These are phyloP conservation scores for Deilephila elpenor DNA, from an alignment of 2,888 invertebrate species.

Conservation along the genomic window DNA sequence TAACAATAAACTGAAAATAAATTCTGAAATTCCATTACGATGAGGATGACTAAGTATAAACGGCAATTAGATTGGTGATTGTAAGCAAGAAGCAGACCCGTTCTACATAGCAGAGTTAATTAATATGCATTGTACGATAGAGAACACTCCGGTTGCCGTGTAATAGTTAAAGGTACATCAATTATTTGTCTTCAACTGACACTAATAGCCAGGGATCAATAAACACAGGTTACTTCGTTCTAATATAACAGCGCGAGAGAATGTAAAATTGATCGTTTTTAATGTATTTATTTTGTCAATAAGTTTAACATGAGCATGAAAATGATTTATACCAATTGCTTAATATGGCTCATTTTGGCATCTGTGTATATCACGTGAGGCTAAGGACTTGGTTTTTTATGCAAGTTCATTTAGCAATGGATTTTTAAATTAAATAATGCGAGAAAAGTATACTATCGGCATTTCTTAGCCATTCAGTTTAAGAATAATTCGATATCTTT, in stretches of 20 bases:
- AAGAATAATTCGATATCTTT: too few relatives aligned
- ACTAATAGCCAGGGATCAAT: conserved; percentile 39
- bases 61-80: conserved; percentile 18
- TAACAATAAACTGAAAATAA: background rate
- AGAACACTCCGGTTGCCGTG: conserved; percentile 31
- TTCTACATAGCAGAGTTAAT: conserved; percentile 39
- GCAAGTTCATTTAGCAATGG: too few relatives aligned
- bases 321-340: too few relatives aligned
- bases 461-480: too few relatives aligned
- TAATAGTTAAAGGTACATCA: conserved; percentile 44
- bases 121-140: conserved; percentile 44
- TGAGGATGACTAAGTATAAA: background rate
- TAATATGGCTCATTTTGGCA: too few relatives aligned
- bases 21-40: background rate
- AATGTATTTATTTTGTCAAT: background rate
- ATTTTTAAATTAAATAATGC: too few relatives aligned
- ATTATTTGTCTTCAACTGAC: conserved; percentile 43
- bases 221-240: conserved; percentile 35
- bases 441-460: too few relatives aligned
- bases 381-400: too few relatives aligned
- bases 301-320: background rate
- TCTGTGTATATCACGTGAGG: too few relatives aligned
- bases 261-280: background rate
- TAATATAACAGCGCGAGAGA: background rate
- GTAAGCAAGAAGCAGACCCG: conserved; percentile 3